phyloP scores from a whole-genome alignment of 2,113 vertebrate genomes.

The Pipra filicauda region DNA sequence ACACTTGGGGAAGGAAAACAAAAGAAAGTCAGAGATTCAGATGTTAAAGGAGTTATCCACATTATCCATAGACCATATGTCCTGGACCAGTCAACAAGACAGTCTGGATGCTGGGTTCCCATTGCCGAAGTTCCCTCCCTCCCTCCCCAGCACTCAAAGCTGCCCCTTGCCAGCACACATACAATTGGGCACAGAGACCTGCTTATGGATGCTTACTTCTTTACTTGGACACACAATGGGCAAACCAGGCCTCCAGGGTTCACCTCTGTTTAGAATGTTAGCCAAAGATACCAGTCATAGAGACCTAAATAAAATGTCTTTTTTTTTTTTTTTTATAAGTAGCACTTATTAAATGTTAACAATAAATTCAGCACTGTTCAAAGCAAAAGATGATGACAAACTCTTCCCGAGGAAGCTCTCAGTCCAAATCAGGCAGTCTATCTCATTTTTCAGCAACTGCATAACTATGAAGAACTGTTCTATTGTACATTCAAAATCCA shows the following conservation, averaged over 20 bases:
- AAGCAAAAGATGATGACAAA: background rate
- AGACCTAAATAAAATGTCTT: background rate
- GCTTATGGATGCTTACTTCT: background rate
- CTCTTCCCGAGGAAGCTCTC: background rate
- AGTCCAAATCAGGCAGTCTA: background rate
- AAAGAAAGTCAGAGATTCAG: background rate
- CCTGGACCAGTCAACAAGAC: background rate
- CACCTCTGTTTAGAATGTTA: background rate
- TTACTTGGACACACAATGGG: background rate
- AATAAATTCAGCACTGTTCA: background rate
- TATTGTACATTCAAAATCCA: background rate
- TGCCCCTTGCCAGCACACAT: background rate
- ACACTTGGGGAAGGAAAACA: background rate
- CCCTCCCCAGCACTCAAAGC: background rate
- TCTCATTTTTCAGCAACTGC: conserved; percentile 4
- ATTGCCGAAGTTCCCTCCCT: background rate
- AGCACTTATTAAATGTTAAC: background rate
- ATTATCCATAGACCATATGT: background rate
- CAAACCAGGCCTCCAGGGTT: background rate
- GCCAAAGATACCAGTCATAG: background rate
- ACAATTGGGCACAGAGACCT: background rate
- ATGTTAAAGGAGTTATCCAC: background rate
- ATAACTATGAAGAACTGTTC: background rate
- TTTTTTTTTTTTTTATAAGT: background rate
- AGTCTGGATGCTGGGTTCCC: background rate